A percentile compares a stretch with the other conserved stretches of the same genome.
These are phyloP conservation scores for Drosophila sturtevanti DNA, from an alignment of 1,140 invertebrate genomes.

Conservation along the genomic window DNA sequence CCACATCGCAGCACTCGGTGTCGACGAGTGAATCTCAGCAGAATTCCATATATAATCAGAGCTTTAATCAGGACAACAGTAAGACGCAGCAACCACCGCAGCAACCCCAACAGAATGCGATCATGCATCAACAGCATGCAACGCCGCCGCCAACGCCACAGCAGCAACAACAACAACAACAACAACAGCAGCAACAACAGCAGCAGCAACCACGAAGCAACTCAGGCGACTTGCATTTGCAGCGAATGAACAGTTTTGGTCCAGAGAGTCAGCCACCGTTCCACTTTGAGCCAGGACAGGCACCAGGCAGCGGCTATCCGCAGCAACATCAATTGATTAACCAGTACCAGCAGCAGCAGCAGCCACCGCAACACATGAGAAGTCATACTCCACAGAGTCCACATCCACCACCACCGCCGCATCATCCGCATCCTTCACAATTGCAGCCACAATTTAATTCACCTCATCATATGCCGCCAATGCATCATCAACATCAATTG, in stretches of 20 bases:
- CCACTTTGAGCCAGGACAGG: conserved; percentile 68
- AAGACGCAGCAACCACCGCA: conserved; percentile 57
- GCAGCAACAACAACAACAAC: conserved; percentile 43
- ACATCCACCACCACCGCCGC: conserved; percentile 52
- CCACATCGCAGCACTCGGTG: conserved; percentile 77
- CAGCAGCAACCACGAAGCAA: conserved; percentile 50
- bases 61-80: conserved; percentile 61
- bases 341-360: conserved; percentile 74
- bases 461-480: conserved; percentile 71
- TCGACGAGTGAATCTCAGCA: conserved; percentile 81
- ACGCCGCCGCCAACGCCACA: conserved; percentile 48
- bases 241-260: conserved; percentile 74
- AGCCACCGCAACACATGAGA: conserved; percentile 65
- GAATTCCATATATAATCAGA: conserved; percentile 82
- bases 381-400: conserved; percentile 80
- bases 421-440: conserved; percentile 52
- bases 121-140: conserved; percentile 66
- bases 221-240: conserved; percentile 57
- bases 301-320: conserved; percentile 57
- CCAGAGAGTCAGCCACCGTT: conserved; percentile 64
- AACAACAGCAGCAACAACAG: conserved; percentile 39
- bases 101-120: conserved; percentile 53
- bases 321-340: conserved; percentile 68
- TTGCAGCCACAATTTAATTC: conserved; percentile 71
- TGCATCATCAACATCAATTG: conserved; percentile 76